These are phyloP conservation scores for Fragum fragum DNA, from an alignment of 2,888 invertebrate species.

Conservation along the genomic window DNA sequence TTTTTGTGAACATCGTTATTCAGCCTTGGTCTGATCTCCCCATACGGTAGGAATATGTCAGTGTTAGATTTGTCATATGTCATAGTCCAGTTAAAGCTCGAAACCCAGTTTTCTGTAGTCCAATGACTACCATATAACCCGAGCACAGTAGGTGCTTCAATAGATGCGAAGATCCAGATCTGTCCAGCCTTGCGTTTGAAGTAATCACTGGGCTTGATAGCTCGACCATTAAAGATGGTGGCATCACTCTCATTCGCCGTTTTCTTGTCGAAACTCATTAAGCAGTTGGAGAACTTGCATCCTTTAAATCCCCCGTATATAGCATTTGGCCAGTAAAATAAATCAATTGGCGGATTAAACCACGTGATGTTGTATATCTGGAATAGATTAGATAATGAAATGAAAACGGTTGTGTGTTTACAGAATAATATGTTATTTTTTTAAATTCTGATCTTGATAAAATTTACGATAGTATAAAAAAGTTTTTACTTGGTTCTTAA, in stretches of 20 bases:
- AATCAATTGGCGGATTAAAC: neutral
- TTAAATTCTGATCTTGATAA: no score
- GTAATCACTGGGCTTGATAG: neutral
- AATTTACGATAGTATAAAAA: no score
- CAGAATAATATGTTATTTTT: no score
- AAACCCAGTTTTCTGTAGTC: neutral
- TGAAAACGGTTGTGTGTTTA: no score
- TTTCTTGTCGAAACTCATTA: neutral
- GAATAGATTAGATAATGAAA: neutral
- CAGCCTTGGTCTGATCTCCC: neutral
- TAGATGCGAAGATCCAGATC: constrained; percentile 1
- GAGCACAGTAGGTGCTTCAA: neutral
- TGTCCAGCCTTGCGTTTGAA: neutral
- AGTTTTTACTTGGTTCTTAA: no score
- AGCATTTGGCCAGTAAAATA: neutral
- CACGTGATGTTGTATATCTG: constrained; percentile 10
- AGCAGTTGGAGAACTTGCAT: constrained; percentile 7
- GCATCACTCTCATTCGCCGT: neutral
- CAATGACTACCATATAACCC: neutral
- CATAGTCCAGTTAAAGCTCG: constrained; percentile 21
- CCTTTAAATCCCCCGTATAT: neutral
- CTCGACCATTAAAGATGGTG: neutral
- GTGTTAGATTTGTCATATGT: constrained; percentile 16
- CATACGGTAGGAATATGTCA: constrained; percentile 11
- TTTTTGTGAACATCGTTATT: neutral